A percentile compares a stretch with the other conserved stretches of the same genome.
Evolutionary conservation across 2,888 invertebrate species (phyloP).

Genomic region (Acanthosepion pharaonis): DNA sequence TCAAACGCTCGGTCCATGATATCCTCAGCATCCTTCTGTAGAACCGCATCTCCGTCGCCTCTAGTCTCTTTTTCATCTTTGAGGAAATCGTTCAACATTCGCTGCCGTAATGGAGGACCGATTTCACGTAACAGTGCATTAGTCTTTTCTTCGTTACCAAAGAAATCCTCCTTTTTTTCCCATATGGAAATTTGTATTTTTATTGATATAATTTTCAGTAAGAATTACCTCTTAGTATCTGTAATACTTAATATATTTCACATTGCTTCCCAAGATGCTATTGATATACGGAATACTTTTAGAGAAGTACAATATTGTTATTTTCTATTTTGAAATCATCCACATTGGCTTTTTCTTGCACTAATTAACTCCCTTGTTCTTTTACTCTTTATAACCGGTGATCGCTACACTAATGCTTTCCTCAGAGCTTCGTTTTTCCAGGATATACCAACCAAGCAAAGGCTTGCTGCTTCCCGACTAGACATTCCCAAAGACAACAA

Average conservation of each 20-base stretch:
- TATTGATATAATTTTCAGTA: background rate
- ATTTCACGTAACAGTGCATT: no score
- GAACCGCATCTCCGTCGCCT: no score
- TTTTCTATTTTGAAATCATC: background rate
- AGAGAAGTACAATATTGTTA: background rate
- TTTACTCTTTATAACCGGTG: no score
- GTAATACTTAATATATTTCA: background rate
- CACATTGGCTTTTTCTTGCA: background rate
- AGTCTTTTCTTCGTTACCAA: no score
- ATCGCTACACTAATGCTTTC: no score
- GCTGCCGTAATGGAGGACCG: no score
- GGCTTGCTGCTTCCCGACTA: background rate
- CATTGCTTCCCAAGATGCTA: background rate
- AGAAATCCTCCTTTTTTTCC: no score
- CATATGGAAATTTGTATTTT: background rate
- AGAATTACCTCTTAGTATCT: background rate
- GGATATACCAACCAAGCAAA: background rate
- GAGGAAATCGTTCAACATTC: no score
- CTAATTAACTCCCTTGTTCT: no score
- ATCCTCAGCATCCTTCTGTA: no score
- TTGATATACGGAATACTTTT: background rate
- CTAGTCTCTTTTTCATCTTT: no score
- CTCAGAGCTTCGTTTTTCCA: background rate
- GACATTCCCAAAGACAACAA: conserved; percentile 23
- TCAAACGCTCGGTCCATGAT: no score